These are phyloP conservation scores for Cecropterus lyciades DNA, from an alignment of 1,140 invertebrate species.

Conservation along the genomic window DNA sequence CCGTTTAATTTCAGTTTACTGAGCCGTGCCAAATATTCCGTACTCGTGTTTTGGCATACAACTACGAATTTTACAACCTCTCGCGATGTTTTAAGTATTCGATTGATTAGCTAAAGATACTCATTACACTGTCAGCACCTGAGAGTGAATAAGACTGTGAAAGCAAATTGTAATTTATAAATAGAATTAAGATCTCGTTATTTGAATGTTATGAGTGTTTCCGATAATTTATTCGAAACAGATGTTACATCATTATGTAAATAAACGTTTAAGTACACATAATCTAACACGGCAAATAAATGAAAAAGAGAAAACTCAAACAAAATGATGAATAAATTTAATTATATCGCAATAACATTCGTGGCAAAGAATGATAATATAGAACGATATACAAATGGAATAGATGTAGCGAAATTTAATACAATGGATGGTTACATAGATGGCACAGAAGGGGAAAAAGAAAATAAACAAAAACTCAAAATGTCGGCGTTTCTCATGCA, in stretches of 20 bases:
- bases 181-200: not conserved
- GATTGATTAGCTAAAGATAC: conserved; percentile 18
- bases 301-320: not conserved
- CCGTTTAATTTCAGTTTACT: conserved; percentile 18
- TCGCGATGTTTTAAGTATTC: conserved; percentile 10
- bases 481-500: conserved; percentile 56
- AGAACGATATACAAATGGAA: conserved; percentile 1
- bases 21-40: conserved; percentile 25
- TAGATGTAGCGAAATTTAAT: not conserved
- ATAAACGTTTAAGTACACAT: not conserved
- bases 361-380: conserved; percentile 6
- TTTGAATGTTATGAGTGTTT: not conserved
- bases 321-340: not conserved
- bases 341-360: conserved; percentile 4
- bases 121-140: conserved; percentile 1
- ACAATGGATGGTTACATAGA: not conserved
- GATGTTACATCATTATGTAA: not conserved
- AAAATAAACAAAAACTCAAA: conserved; percentile 23
- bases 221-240: not conserved
- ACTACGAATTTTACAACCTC: conserved; percentile 18
- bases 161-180: not conserved
- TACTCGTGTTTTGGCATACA: conserved; percentile 20
- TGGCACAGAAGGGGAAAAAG: conserved; percentile 5
- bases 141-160: not conserved
- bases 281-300: not conserved